Evolutionary conservation across 2,113 vertebrate species (phyloP).

Genomic region (Tachycineta bicolor): DNA sequence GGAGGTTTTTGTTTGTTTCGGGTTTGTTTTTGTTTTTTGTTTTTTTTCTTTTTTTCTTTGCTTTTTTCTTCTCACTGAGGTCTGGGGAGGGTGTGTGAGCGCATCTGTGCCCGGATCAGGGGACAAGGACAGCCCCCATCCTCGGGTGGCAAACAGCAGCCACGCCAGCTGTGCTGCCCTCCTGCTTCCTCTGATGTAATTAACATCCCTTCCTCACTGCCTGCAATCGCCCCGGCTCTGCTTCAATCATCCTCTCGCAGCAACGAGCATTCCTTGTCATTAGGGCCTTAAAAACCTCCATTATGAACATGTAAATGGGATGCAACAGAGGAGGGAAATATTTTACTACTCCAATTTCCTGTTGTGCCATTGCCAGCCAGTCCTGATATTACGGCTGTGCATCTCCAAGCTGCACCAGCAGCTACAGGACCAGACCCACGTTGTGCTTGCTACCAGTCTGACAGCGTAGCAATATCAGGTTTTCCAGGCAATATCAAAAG

Average conservation of each 20-base stretch:
- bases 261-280: slow-evolving; percentile 77
- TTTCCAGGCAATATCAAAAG: background rate
- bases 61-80: background rate
- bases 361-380: slow-evolving; percentile 69
- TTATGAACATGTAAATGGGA: slow-evolving; percentile 80
- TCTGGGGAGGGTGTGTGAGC: background rate
- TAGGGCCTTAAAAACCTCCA: slow-evolving; percentile 76
- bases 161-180: background rate
- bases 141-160: background rate
- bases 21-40: background rate
- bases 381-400: slow-evolving; percentile 36
- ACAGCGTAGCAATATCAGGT: background rate
- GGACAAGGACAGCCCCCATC: background rate
- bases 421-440: background rate
- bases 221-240: slow-evolving; percentile 58
- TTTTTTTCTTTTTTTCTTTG: background rate
- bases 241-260: slow-evolving; percentile 73
- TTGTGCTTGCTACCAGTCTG: background rate
- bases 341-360: slow-evolving; percentile 78
- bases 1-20: background rate
- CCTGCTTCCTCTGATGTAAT: slow-evolving; percentile 68
- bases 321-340: slow-evolving; percentile 75
- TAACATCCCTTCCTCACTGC: slow-evolving; percentile 65
- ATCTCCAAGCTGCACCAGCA: slow-evolving; percentile 19
- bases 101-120: background rate